Evolutionary conservation across 2,113 vertebrate species (phyloP).

Genomic region (Tamias sibiricus): DNA sequence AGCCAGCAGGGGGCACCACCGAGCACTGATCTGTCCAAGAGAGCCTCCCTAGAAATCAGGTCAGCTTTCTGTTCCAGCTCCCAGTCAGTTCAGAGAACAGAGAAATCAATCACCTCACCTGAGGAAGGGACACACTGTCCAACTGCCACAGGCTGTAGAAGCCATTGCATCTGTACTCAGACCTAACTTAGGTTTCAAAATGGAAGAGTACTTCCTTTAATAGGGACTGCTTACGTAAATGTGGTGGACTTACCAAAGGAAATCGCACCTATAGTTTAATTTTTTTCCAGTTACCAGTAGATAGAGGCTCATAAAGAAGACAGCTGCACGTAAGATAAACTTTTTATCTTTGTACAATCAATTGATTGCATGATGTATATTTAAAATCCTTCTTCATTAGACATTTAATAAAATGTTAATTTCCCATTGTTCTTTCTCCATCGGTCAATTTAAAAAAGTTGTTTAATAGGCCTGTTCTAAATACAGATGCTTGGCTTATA

Average conservation of each 20-base stretch:
- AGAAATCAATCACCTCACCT: background rate
- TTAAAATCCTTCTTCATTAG: background rate
- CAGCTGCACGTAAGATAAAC: background rate
- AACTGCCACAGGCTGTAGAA: rapidly evolving
- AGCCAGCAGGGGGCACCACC: background rate
- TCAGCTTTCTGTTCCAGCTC: background rate
- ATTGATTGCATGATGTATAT: background rate
- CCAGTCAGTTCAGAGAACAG: background rate
- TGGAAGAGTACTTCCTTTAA: background rate
- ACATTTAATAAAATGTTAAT: slow-evolving; percentile 33
- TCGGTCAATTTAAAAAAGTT: background rate
- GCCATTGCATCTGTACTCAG: background rate
- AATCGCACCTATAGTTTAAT: background rate
- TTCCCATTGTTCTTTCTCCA: background rate
- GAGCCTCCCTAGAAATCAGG: background rate
- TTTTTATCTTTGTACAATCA: background rate
- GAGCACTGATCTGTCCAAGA: background rate
- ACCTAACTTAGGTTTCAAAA: background rate
- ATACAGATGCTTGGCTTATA: background rate
- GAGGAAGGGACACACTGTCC: background rate
- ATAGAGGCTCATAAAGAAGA: background rate
- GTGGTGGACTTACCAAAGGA: background rate
- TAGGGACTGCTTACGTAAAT: background rate
- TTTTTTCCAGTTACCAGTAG: background rate
- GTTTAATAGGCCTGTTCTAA: background rate